Percentiles rank a stretch among this genome's conserved stretches.
Evolutionary conservation across 2,888 invertebrate species (phyloP).

Genomic region (Timema podura): DNA sequence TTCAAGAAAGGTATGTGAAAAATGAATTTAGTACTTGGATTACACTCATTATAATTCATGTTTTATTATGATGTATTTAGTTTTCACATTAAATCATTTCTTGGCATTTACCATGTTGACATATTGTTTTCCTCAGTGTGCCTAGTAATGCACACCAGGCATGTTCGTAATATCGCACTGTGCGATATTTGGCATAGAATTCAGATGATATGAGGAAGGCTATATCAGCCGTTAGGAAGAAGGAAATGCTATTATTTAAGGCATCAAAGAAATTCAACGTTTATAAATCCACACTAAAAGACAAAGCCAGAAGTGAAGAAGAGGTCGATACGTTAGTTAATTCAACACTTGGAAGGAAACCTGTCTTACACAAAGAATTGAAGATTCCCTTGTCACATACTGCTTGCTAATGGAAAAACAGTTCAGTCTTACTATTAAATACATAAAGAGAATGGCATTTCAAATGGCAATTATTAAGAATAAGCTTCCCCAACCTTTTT

Average conservation of each 20-base stretch:
- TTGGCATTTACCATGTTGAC: too few relatives aligned
- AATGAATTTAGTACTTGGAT: too few relatives aligned
- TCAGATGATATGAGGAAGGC: not conserved
- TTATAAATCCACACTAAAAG: not conserved
- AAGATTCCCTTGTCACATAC: not conserved
- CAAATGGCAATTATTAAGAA: constrained; percentile 5
- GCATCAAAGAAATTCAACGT: constrained; percentile 5
- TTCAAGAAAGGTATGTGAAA: too few relatives aligned
- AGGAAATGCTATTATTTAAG: constrained; percentile 1
- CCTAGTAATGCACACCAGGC: not conserved
- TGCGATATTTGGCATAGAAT: not conserved
- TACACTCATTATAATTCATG: too few relatives aligned
- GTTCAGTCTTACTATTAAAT: constrained; percentile 5
- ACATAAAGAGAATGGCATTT: not conserved
- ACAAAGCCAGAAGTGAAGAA: constrained; percentile 7
- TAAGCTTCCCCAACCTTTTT: too few relatives aligned
- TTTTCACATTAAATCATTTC: too few relatives aligned
- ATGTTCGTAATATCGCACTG: not conserved
- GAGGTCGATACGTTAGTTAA: not conserved
- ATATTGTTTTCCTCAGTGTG: not conserved
- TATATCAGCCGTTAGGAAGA: not conserved
- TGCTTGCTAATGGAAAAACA: not conserved
- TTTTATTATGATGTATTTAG: too few relatives aligned
- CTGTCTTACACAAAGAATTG: not conserved
- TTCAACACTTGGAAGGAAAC: constrained; percentile 1